Evolutionary conservation across 2,113 vertebrate genomes (phyloP).

Genomic region (Hippocampus mohnikei): DNA sequence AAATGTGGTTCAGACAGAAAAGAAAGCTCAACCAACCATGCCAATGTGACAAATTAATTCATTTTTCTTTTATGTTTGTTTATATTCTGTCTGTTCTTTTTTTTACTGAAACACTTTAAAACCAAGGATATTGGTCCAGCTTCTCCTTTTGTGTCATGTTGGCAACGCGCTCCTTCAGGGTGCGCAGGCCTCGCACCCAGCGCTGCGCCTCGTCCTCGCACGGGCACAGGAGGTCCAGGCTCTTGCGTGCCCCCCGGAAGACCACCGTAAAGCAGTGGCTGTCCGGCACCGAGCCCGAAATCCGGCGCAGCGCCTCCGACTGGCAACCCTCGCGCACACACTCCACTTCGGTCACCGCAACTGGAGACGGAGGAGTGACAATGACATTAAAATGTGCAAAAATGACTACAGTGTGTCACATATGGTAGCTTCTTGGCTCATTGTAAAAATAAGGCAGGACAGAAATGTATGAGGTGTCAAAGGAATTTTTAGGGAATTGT

Average conservation of each 20-base stretch:
- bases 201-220: slow-evolving; percentile 76
- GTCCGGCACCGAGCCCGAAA: slow-evolving; percentile 73
- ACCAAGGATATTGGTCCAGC: slow-evolving; percentile 92
- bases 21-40: not conserved
- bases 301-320: slow-evolving; percentile 82
- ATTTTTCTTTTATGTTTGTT: too few relatives aligned
- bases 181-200: slow-evolving; percentile 87
- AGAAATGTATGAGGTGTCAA: slow-evolving; percentile 11
- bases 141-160: slow-evolving; percentile 91
- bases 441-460: slow-evolving; percentile 1
- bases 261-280: slow-evolving; percentile 84
- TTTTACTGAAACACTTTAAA: too few relatives aligned
- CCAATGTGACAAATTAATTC: not conserved
- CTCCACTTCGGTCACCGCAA: slow-evolving; percentile 85
- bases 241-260: slow-evolving; percentile 83
- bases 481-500: slow-evolving; percentile 4
- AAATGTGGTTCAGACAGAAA: not conserved
- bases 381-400: not conserved
- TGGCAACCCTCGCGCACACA: slow-evolving; percentile 84
- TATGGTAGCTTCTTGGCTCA: not conserved
- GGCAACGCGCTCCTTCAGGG: slow-evolving; percentile 76
- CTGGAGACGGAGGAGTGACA: slow-evolving; percentile 55
- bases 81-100: not conserved
- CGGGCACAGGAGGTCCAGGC: slow-evolving; percentile 83
- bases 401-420: not conserved